These are phyloP conservation scores for Gryllus longicercus DNA, from an alignment of 2,888 invertebrate genomes.

Conservation along the genomic window DNA sequence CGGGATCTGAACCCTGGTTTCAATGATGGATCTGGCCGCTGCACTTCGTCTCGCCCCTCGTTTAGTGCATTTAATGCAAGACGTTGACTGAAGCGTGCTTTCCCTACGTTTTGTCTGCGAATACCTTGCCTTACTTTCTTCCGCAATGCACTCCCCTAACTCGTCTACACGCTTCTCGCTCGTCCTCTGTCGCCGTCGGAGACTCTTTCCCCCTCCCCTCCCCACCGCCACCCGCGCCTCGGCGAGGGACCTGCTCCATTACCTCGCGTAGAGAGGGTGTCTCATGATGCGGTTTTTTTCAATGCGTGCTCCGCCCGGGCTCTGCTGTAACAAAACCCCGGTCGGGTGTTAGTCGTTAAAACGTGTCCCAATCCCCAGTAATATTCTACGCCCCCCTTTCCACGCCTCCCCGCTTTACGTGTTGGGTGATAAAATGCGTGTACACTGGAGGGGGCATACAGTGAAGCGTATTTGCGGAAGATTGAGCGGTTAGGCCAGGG, in stretches of 20 bases:
- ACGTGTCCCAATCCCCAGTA: slow-evolving; percentile 17
- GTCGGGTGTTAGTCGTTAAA: not conserved
- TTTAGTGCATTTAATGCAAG: too few species aligned
- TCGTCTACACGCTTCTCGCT: too few species aligned
- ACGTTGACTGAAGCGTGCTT: too few species aligned
- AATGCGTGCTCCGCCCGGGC: not conserved
- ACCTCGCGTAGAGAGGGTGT: not conserved
- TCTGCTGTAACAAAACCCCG: not conserved
- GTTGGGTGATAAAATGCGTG: slow-evolving; percentile 1
- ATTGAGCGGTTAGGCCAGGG: not conserved
- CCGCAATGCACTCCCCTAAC: too few species aligned
- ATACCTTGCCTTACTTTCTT: too few species aligned
- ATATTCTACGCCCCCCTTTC: not conserved
- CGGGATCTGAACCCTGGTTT: too few species aligned
- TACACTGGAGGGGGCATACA: not conserved
- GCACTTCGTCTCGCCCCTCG: too few species aligned
- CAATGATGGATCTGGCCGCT: too few species aligned
- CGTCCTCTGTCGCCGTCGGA: too few species aligned
- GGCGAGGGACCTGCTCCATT: not conserved
- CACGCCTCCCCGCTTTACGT: not conserved
- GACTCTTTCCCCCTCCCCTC: too few species aligned
- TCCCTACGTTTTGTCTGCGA: too few species aligned
- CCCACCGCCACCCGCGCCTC: too few species aligned
- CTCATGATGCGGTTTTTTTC: not conserved
- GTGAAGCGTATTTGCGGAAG: not conserved